phyloP scores from a whole-genome alignment of 2,797 vertebrate genomes.

The Lutjanus argentimaculatus region DNA sequence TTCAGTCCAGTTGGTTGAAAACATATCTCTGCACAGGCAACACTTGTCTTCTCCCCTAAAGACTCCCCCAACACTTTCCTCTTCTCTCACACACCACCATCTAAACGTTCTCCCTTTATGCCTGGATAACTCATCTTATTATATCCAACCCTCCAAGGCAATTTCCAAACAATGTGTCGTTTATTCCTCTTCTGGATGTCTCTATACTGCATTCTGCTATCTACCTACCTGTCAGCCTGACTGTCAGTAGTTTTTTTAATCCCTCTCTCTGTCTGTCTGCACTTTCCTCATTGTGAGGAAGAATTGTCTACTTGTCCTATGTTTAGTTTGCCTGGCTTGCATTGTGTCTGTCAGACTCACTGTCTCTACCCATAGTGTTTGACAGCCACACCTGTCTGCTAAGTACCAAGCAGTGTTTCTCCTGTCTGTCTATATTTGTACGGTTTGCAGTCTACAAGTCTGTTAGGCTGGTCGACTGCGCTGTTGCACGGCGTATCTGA shows the following conservation, averaged over 20 bases:
- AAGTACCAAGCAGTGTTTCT: constrained; percentile 62
- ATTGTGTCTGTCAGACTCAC: constrained; percentile 66
- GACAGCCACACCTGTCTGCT: constrained; percentile 78
- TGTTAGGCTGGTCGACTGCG: constrained; percentile 41
- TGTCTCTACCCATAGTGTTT: constrained; percentile 55
- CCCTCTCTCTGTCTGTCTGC: constrained; percentile 21
- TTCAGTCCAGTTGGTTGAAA: constrained; percentile 33
- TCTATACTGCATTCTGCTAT: constrained; percentile 23
- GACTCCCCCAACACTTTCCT: neutral
- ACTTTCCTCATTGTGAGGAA: constrained; percentile 19
- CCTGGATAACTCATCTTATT: constrained; percentile 54
- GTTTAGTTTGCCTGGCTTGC: constrained; percentile 61
- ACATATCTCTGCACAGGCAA: constrained; percentile 5
- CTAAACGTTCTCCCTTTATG: constrained; percentile 26
- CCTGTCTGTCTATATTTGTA: constrained; percentile 62
- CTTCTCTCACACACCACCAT: constrained; percentile 26
- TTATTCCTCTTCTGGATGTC: constrained; percentile 35
- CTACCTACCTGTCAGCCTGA: constrained; percentile 28
- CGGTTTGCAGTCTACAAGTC: constrained; percentile 45
- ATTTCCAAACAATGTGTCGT: constrained; percentile 53
- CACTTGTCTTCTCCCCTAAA: constrained; percentile 1
- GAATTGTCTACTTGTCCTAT: constrained; percentile 46
- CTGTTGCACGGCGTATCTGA: constrained; percentile 46
- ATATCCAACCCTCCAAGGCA: constrained; percentile 46
- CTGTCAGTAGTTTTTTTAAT: constrained; percentile 17